phyloP scores from a whole-genome alignment of 2,888 invertebrate species.

The Latrodectus elegans region DNA sequence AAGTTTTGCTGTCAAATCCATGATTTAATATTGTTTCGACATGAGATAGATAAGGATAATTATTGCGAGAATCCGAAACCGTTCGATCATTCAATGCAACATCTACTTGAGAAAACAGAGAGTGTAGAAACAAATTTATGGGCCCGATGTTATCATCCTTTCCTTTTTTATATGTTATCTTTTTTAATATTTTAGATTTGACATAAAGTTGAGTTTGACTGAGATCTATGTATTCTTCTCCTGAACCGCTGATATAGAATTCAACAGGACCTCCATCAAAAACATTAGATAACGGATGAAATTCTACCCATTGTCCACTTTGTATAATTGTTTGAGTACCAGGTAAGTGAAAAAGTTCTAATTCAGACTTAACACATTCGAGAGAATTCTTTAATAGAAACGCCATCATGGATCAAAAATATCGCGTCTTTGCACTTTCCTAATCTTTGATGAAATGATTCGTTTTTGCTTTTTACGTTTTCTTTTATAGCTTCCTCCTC shows the following conservation, averaged over 20 bases:
- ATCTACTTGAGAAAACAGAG: constrained; percentile 44
- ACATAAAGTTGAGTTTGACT: constrained; percentile 1
- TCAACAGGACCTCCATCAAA: constrained; percentile 14
- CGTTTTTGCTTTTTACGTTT: constrained; percentile 10
- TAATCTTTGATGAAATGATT: constrained; percentile 29
- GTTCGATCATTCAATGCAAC: constrained; percentile 25
- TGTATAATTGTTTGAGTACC: constrained; percentile 40
- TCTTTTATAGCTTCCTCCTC: constrained; percentile 37
- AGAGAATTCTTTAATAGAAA: constrained; percentile 32
- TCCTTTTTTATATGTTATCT: not conserved
- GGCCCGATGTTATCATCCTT: constrained; percentile 12
- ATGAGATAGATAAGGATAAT: constrained; percentile 30
- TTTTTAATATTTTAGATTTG: not conserved
- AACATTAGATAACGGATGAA: constrained; percentile 35
- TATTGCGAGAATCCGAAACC: constrained; percentile 24
- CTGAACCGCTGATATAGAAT: constrained; percentile 25
- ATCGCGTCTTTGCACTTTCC: constrained; percentile 16
- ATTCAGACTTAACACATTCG: constrained; percentile 50
- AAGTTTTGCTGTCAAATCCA: constrained; percentile 34
- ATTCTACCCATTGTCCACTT: constrained; percentile 35
- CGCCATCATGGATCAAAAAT: constrained; percentile 45
- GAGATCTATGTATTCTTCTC: constrained; percentile 26
- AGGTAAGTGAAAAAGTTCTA: constrained; percentile 48
- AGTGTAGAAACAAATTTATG: constrained; percentile 40
- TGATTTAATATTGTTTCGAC: constrained; percentile 36